Evolutionary conservation across 2,888 invertebrate genomes (phyloP).

Genomic region (Drosophila kanekoi): DNA sequence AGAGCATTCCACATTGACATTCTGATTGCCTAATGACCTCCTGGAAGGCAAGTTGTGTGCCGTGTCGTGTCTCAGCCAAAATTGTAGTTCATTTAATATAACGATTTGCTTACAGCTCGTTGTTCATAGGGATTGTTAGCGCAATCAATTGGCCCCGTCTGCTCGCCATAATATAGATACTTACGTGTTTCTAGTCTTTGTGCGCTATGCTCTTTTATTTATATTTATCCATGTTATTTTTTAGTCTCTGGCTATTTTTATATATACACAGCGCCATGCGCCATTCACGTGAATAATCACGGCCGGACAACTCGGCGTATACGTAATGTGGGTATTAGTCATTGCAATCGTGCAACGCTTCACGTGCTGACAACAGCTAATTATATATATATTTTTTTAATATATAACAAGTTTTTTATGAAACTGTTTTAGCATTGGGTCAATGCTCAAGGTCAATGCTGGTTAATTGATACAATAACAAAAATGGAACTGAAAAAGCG

Average conservation of each 20-base stretch:
- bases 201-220: conserved; percentile 20
- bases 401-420: background rate
- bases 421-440: no score
- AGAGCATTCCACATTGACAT: conserved; percentile 44
- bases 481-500: no score
- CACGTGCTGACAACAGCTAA: conserved; percentile 30
- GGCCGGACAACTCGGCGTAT: conserved; percentile 57
- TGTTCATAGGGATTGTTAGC: conserved; percentile 4
- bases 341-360: background rate
- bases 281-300: conserved; percentile 66
- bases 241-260: conserved; percentile 59
- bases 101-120: conserved; percentile 36
- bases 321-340: conserved; percentile 47
- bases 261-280: conserved; percentile 59
- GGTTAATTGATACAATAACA: no score
- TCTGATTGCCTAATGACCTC: no score
- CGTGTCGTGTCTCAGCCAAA: conserved; percentile 38
- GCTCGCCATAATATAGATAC: background rate
- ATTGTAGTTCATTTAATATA: conserved; percentile 56
- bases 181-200: conserved; percentile 15
- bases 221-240: conserved; percentile 2
- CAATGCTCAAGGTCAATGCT: no score
- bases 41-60: background rate
- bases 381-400: background rate
- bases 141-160: background rate